Conservation (phyloP, 1,140 invertebrate species). For the Aleiodes sp. region DNA sequence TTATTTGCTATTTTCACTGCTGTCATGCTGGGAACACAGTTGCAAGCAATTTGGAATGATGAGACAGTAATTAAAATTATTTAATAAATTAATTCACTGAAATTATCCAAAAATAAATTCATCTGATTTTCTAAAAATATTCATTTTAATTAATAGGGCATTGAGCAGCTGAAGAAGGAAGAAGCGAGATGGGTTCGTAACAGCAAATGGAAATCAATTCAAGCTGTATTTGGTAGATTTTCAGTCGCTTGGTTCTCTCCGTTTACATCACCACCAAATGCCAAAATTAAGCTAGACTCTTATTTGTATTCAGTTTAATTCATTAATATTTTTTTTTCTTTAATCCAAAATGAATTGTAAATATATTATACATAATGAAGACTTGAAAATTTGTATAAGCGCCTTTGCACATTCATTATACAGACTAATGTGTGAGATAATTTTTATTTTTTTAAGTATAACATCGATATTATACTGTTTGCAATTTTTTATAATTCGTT, state of each 20-base stretch:
- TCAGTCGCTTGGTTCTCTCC: slow-evolving; percentile 94
- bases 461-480: too few species aligned
- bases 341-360: neutral
- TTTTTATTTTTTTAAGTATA: too few species aligned
- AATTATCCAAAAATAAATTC: neutral
- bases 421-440: too few species aligned
- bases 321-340: neutral
- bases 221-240: slow-evolving; percentile 94
- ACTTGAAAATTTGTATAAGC: neutral
- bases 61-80: slow-evolving; percentile 81
- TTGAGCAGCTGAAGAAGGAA: slow-evolving; percentile 95
- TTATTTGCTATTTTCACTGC: slow-evolving; percentile 98
- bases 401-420: neutral
- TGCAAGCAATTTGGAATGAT: slow-evolving; percentile 99
- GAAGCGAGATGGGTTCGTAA: slow-evolving; percentile 90
- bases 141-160: slow-evolving; percentile 73
- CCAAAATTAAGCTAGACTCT: slow-evolving; percentile 77
- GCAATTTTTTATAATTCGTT: too few species aligned
- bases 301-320: slow-evolving; percentile 80
- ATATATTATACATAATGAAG: slow-evolving; percentile 17
- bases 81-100: slow-evolving; percentile 14
- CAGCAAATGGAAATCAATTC: slow-evolving; percentile 92
- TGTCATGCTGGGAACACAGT: slow-evolving; percentile 96
- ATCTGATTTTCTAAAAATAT: slow-evolving; percentile 1
- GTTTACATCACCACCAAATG: slow-evolving; percentile 81